Evolutionary conservation across 2,113 vertebrate genomes (phyloP).

Genomic region (Nannobrachium achirus): DNA sequence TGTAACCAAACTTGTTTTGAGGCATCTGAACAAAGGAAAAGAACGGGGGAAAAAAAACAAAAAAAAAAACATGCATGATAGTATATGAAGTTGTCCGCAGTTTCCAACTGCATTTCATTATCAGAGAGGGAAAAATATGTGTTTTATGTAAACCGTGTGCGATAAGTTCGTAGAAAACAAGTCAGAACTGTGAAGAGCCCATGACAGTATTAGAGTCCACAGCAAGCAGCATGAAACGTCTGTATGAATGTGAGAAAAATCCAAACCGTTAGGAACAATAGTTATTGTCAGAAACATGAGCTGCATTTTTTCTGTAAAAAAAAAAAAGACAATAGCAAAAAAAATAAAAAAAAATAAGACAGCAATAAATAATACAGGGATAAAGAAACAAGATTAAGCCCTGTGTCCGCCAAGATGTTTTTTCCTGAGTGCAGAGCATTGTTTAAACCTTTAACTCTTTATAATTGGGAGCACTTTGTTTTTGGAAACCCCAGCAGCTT

Average conservation of each 20-base stretch:
- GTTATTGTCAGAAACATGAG: conserved; percentile 19
- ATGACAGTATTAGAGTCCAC: not conserved
- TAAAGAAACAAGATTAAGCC: conserved; percentile 4
- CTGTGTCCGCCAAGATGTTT: too few relatives aligned
- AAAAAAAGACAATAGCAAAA: conserved; percentile 4
- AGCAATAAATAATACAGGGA: conserved; percentile 43
- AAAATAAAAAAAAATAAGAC: too few relatives aligned
- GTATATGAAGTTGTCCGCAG: not conserved
- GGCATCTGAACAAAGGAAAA: not conserved
- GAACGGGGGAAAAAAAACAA: not conserved
- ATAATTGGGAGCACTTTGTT: too few relatives aligned
- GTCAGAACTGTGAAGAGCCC: not conserved
- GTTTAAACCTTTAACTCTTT: too few relatives aligned
- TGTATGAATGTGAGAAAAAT: not conserved
- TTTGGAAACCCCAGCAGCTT: too few relatives aligned
- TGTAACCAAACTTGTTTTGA: conserved; percentile 4
- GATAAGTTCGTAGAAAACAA: not conserved
- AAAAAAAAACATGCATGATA: not conserved
- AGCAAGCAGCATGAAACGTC: conserved; percentile 13
- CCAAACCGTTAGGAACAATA: not conserved
- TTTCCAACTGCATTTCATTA: not conserved
- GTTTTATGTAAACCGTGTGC: conserved; percentile 17
- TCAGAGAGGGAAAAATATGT: conserved; percentile 14
- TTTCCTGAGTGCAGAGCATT: not conserved
- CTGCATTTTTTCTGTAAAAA: conserved; percentile 2